Evolutionary conservation across 1,140 invertebrate species (phyloP).

Genomic region (Listronotus oregonensis): DNA sequence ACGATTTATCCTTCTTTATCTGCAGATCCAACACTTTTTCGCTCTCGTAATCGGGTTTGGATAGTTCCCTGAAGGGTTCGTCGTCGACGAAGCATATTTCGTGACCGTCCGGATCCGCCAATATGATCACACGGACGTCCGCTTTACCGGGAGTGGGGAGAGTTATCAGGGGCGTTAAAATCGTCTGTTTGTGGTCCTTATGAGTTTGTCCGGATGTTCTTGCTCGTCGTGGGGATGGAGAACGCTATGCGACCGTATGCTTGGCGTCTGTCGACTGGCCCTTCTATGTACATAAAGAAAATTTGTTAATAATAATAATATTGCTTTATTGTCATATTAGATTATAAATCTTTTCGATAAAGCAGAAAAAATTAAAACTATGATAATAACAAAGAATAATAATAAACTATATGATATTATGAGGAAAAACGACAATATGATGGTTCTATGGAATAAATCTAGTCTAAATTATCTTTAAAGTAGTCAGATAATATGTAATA

Average conservation of each 20-base stretch:
- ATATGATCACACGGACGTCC: conserved; percentile 92
- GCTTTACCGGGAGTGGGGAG: conserved; percentile 96
- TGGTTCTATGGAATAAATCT: no score
- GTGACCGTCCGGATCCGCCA: conserved; percentile 95
- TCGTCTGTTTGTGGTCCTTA: conserved; percentile 74
- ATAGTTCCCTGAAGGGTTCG: conserved; percentile 88
- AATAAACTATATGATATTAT: no score
- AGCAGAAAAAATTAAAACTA: no score
- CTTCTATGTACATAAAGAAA: conserved; percentile 53
- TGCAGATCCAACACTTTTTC: conserved; percentile 79
- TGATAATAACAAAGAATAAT: no score
- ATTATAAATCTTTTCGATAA: no score
- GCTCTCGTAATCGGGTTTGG: conserved; percentile 82
- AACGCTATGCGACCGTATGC: conserved; percentile 96
- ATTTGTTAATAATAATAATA: no score
- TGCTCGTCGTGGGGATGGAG: conserved; percentile 80
- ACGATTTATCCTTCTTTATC: conserved; percentile 71
- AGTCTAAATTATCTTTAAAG: no score
- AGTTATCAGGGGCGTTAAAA: conserved; percentile 85
- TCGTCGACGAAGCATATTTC: conserved; percentile 99
- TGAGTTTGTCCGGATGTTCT: conserved; percentile 72
- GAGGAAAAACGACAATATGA: no score
- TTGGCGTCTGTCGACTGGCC: conserved; percentile 78
- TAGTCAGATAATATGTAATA: no score
- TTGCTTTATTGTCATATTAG: no score